Conservation (phyloP, 2,113 vertebrate species). For the Pica pica region DNA sequence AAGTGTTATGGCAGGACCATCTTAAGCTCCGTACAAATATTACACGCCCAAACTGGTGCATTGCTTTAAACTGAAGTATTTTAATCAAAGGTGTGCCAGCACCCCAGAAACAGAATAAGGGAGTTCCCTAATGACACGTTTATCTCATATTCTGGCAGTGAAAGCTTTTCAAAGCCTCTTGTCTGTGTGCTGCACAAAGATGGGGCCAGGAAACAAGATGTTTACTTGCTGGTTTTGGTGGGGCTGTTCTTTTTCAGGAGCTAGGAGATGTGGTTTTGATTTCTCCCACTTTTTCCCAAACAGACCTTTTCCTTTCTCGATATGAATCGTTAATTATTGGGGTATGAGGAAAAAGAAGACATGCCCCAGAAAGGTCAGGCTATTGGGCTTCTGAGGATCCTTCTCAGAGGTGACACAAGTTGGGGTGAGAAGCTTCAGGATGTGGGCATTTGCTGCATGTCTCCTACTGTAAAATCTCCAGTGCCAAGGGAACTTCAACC, state of each 20-base stretch:
- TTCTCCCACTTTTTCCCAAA: background rate
- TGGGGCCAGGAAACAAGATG: background rate
- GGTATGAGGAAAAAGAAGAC: background rate
- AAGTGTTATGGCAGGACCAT: slow-evolving; percentile 4
- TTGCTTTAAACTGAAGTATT: background rate
- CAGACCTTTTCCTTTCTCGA: background rate
- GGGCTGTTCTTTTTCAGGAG: background rate
- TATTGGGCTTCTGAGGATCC: background rate
- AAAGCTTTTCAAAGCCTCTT: background rate
- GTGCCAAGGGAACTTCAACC: background rate
- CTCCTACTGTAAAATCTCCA: background rate
- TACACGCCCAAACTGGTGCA: background rate
- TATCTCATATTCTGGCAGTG: background rate
- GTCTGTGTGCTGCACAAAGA: background rate
- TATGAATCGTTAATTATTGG: background rate
- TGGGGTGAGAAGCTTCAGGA: background rate
- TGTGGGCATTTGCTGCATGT: background rate
- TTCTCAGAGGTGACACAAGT: background rate
- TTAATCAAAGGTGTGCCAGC: slow-evolving; percentile 12
- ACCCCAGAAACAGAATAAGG: background rate
- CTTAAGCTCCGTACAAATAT: background rate
- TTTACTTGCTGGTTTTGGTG: background rate
- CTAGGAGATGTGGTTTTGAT: background rate
- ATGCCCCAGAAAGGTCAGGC: background rate
- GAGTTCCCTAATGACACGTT: background rate